Percentiles rank a stretch among this genome's conserved stretches.
Conservation (phyloP, 2,113 vertebrate species). For the Butorides virescens region DNA sequence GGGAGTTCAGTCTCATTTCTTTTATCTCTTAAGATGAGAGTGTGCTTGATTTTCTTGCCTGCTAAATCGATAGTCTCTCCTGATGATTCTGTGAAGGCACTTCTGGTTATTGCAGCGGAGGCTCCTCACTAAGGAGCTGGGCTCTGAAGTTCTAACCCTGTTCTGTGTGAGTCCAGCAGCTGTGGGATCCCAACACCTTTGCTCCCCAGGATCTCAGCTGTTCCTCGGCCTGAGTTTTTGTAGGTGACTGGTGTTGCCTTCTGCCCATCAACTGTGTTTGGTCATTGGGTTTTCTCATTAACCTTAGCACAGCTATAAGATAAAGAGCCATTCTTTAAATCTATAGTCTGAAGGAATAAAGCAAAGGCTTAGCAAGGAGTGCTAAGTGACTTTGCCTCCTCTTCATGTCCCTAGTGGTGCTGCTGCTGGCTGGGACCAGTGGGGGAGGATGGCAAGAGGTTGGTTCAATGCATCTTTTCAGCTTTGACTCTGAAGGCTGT, state of each 20-base stretch:
- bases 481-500: background rate
- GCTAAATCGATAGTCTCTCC: background rate
- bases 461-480: background rate
- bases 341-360: background rate
- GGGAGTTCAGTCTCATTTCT: background rate
- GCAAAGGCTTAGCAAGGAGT: background rate
- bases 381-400: too few species aligned
- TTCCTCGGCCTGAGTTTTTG: background rate
- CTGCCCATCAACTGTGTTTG: background rate
- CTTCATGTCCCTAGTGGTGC: background rate
- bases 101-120: background rate
- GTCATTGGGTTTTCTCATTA: background rate
- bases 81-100: background rate
- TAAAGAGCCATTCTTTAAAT: background rate
- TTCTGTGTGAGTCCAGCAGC: background rate
- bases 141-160: fast-evolving
- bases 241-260: background rate
- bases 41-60: background rate
- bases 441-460: background rate
- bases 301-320: background rate
- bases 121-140: background rate
- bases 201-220: background rate
- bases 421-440: background rate
- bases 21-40: background rate
- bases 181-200: background rate